These are phyloP conservation scores for Muscina levida DNA, from an alignment of 2,888 invertebrate genomes.

Conservation along the genomic window DNA sequence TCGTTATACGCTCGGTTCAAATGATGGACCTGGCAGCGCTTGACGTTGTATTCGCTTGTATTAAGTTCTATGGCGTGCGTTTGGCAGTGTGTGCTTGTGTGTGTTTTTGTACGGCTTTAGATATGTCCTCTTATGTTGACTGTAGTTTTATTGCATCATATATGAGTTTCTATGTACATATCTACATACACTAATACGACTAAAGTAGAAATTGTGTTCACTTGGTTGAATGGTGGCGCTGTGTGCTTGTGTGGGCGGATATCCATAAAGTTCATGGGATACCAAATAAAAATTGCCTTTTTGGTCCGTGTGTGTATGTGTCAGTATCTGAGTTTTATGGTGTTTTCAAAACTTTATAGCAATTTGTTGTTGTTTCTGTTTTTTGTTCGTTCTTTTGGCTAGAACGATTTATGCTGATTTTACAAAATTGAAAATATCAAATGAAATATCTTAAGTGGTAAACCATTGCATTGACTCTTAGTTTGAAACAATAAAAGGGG, in stretches of 20 bases:
- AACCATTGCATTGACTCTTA: too few species aligned
- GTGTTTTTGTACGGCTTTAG: neutral
- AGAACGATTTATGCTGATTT: constrained; percentile 33
- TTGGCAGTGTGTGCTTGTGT: neutral
- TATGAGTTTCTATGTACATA: neutral
- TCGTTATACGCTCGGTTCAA: neutral
- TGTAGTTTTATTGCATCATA: neutral
- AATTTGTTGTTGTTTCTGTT: neutral
- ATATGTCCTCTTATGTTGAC: constrained; percentile 4
- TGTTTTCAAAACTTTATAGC: constrained; percentile 27
- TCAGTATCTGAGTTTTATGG: constrained; percentile 1
- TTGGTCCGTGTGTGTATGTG: neutral
- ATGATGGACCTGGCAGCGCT: neutral
- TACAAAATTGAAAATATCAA: constrained; percentile 27
- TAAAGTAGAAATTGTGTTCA: neutral
- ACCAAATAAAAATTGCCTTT: constrained; percentile 10
- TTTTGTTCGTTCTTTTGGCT: neutral
- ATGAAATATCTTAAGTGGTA: constrained; percentile 23
- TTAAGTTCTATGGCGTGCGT: neutral
- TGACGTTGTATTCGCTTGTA: constrained; percentile 6
- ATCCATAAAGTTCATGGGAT: neutral
- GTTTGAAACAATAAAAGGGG: too few species aligned
- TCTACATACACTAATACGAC: neutral
- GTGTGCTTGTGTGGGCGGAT: neutral
- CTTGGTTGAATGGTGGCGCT: neutral